Base-by-base conservation (phyloP, 2,888 invertebrate species). In the Pheosia tremula region DNA sequence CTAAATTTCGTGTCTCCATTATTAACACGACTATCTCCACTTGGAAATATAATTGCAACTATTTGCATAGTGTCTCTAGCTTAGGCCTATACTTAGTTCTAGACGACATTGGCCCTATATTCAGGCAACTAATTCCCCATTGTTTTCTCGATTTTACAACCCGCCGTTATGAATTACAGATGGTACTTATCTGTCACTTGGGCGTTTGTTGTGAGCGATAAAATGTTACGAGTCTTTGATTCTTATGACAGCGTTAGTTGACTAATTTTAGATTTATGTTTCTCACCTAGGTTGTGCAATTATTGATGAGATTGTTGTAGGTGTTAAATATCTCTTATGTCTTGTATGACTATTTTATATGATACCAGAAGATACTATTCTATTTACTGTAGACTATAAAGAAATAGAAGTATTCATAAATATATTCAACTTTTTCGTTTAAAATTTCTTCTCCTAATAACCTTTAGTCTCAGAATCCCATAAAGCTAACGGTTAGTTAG, bases 121-220 rank as follows among this genome's bases (percentile, higher is more conserved):
- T 75, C 77, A 60, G 69, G 68, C 67, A 69, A 71, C 78, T 84
- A 84, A 85, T 85, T 84, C 79, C 52, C 83, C 70, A 85, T 85
- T 85, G 85, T 85, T 62, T 75, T 72, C 59, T 62, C 55, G 64
- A 69, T 74, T 87, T 86, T 85, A 83, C 78, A 81, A 74, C 72
- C 74, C 63, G 78, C 79, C 80, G 79, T 84, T 84, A 84, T 83
- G 84, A 84, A 79, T 88, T 85, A 87, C 79, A 81, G 73, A 81
- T 68, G 69, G 74, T 78, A 78, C 78, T 87, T 87, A 87, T 79
- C 77, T 75, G 72, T 75, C 79, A 76, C 71, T 73, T 10, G 11
- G 64, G 69, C 68, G 74, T 71, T 24, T 77, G 80, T 80, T 72
- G 63, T 53, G 67, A 61, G 56, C 72, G 64, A 77, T 82, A 77